A percentile compares a stretch with the other conserved stretches of the same genome.
Conservation (phyloP, 2,888 invertebrate species). For the Timandra comae region DNA sequence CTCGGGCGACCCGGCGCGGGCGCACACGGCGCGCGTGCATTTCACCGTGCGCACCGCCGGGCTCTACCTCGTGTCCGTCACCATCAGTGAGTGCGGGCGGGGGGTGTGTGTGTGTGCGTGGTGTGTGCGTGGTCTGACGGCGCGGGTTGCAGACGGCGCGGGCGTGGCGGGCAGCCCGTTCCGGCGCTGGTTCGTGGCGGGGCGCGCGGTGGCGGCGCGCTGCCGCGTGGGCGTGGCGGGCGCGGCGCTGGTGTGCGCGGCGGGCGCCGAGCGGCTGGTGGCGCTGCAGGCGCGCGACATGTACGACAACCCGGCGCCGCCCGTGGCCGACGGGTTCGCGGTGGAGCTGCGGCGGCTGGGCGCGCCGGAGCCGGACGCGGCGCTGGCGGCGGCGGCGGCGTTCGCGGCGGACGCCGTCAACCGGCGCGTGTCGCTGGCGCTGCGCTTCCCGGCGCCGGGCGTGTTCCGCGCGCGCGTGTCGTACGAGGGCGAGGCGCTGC, state of each 20-base stretch:
- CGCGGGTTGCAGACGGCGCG: slow-evolving; percentile 72
- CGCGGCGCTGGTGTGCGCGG: slow-evolving; percentile 85
- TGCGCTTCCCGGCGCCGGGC: slow-evolving; percentile 87
- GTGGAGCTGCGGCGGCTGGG: slow-evolving; percentile 9
- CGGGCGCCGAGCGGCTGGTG: slow-evolving; percentile 84
- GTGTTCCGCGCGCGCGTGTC: slow-evolving; percentile 88
- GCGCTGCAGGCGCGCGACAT: slow-evolving; percentile 94
- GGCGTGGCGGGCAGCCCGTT: slow-evolving; percentile 92
- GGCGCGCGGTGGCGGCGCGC: slow-evolving; percentile 88
- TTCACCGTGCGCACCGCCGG: slow-evolving; percentile 95
- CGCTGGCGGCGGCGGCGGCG: slow-evolving; percentile 71
- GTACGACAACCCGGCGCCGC: slow-evolving; percentile 83
- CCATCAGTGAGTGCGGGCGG: slow-evolving; percentile 76
- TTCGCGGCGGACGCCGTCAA: slow-evolving; percentile 87
- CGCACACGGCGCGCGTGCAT: slow-evolving; percentile 91
- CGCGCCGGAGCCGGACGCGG: slow-evolving; percentile 43
- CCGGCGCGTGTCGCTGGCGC: slow-evolving; percentile 85
- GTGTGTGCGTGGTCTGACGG: no score
- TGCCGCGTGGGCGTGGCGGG: slow-evolving; percentile 84
- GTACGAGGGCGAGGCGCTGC: slow-evolving; percentile 84
- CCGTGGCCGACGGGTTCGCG: slow-evolving; percentile 18
- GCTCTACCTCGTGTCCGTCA: slow-evolving; percentile 89
- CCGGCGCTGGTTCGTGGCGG: slow-evolving; percentile 88
- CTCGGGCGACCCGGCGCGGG: slow-evolving; percentile 90
- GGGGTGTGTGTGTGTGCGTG: not conserved